Conservation (phyloP, 2,888 invertebrate species). For the Sepioteuthis lessoniana region DNA sequence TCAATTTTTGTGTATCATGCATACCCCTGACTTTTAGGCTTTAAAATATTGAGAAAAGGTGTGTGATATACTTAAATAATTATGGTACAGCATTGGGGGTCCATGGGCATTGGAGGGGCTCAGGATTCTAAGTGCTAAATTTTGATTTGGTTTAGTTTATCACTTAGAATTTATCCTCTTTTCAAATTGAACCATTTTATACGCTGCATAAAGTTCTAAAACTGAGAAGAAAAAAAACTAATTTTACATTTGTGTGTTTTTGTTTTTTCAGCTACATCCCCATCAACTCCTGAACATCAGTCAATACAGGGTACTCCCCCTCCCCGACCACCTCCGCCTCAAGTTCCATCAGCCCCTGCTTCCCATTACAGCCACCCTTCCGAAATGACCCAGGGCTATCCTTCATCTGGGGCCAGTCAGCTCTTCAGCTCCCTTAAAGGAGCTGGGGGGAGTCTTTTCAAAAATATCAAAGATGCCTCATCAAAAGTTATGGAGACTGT, state of each 20-base stretch:
- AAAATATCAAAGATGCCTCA: conserved; percentile 95
- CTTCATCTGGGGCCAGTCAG: conserved; percentile 59
- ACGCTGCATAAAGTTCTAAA: background rate
- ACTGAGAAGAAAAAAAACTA: background rate
- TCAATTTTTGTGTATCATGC: too few species aligned
- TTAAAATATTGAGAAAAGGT: too few species aligned
- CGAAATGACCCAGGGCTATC: conserved; percentile 49
- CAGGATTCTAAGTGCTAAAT: too few species aligned
- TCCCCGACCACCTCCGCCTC: conserved; percentile 46
- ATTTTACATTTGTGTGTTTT: background rate
- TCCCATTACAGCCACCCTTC: background rate
- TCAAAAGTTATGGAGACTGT: conserved; percentile 97
- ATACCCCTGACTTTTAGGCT: too few species aligned
- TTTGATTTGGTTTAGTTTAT: too few species aligned
- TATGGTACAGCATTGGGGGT: too few species aligned
- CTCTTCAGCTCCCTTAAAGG: conserved; percentile 88
- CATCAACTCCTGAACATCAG: conserved; percentile 45
- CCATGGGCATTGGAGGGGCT: too few species aligned
- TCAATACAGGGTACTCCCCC: background rate
- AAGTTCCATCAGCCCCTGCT: background rate
- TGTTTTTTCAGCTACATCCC: conserved; percentile 15
- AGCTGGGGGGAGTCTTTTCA: conserved; percentile 92
- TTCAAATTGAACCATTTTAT: too few species aligned
- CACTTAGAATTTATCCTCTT: too few species aligned
- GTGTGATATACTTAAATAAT: too few species aligned